These are phyloP conservation scores for Echinops telfairi DNA, from an alignment of 2,113 vertebrate genomes.

Conservation along the genomic window DNA sequence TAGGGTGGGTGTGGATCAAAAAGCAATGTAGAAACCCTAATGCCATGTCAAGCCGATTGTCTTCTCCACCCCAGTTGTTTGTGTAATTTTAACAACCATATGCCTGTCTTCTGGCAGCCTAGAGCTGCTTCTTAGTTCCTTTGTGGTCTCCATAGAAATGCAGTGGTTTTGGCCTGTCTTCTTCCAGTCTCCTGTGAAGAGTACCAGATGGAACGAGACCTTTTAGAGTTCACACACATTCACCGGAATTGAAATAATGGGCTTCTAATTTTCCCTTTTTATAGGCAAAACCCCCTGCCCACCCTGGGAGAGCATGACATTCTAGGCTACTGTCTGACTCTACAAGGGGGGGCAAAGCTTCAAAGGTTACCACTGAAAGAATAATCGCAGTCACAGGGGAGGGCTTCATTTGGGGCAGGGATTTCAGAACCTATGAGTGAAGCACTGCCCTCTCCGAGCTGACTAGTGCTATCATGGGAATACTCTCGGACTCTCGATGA, in stretches of 20 bases:
- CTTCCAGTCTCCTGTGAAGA: conserved; percentile 56
- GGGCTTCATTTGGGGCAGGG: background rate
- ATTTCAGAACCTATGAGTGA: conserved; percentile 1
- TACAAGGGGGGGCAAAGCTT: background rate
- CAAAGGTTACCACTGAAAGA: background rate
- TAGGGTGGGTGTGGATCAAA: background rate
- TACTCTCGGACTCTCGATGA: background rate
- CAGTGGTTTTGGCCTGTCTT: conserved; percentile 49
- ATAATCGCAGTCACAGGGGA: background rate
- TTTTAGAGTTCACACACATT: conserved; percentile 16
- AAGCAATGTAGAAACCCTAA: background rate
- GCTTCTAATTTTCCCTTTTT: conserved; percentile 24
- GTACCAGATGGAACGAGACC: conserved; percentile 6
- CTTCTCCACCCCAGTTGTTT: background rate
- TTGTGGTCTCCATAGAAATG: conserved; percentile 63
- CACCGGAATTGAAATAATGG: conserved; percentile 29
- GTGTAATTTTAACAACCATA: conserved; percentile 57
- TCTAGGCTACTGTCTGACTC: background rate
- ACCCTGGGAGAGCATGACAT: background rate
- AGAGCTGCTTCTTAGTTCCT: conserved; percentile 47
- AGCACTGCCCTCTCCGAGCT: background rate
- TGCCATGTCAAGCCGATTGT: background rate
- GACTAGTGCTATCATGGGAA: background rate
- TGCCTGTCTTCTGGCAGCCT: conserved; percentile 53
- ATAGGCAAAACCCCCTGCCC: background rate